These are phyloP conservation scores for Cirrhinus molitorella DNA, from an alignment of 2,797 vertebrate species.

Conservation along the genomic window DNA sequence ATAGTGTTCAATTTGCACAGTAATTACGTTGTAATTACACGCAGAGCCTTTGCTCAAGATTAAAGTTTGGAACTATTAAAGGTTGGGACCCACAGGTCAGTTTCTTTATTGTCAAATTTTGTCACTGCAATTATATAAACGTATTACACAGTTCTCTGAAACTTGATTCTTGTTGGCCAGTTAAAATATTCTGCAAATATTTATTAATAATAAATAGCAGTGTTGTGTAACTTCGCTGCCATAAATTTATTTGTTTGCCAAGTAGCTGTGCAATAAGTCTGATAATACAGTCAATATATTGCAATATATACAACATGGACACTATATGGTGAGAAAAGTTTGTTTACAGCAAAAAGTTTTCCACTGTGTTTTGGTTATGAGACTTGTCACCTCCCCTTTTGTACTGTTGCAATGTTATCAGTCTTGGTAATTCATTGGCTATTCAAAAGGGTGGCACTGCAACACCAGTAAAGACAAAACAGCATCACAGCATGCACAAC, in stretches of 20 bases:
- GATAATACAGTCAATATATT: neutral
- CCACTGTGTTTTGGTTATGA: neutral
- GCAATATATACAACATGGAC: neutral
- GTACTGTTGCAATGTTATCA: neutral
- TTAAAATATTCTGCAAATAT: neutral
- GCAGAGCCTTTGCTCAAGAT: neutral
- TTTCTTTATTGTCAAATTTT: neutral
- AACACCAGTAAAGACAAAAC: slow-evolving; percentile 28
- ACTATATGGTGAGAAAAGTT: neutral
- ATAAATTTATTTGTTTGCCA: neutral
- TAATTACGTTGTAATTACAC: neutral
- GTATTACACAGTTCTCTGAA: neutral
- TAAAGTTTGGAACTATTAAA: neutral
- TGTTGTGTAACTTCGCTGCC: neutral
- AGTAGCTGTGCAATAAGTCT: neutral
- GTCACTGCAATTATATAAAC: neutral
- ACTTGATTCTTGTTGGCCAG: no score
- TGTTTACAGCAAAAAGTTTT: neutral
- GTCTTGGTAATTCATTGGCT: slow-evolving; percentile 32
- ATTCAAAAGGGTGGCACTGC: slow-evolving; percentile 38
- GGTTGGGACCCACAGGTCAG: neutral
- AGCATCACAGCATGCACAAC: slow-evolving; percentile 6
- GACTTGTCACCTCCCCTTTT: neutral
- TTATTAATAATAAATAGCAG: neutral
- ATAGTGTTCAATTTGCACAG: neutral